Conservation (phyloP, 2,888 invertebrate genomes). For the Pelosia muscerda region DNA sequence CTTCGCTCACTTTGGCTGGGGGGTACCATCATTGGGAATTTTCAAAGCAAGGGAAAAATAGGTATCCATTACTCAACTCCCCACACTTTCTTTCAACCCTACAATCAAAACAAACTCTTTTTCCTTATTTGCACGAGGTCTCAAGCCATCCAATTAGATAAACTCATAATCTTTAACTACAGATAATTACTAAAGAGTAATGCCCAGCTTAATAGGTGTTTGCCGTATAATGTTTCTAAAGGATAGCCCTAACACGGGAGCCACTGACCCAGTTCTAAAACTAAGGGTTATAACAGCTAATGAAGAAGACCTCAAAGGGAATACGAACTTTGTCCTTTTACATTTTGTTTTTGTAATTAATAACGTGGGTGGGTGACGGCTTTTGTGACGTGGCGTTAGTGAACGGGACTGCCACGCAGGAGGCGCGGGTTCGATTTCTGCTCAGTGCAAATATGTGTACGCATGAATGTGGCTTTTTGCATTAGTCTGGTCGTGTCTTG, state of each 20-base stretch:
- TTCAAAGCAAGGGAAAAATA: neutral
- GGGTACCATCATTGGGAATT: too few species aligned
- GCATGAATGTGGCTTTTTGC: too few species aligned
- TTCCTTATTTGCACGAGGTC: neutral
- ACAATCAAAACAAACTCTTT: neutral
- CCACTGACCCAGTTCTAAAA: constrained; percentile 9
- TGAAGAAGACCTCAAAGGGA: constrained; percentile 4
- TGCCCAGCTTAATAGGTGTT: constrained; percentile 6
- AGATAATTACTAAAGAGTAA: neutral
- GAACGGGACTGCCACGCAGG: too few species aligned
- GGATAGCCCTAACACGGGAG: neutral
- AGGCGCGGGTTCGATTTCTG: too few species aligned
- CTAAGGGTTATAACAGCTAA: neutral
- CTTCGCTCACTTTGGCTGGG: too few species aligned
- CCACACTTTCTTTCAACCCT: neutral
- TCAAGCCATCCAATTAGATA: constrained; percentile 2
- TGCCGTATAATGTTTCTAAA: constrained; percentile 8
- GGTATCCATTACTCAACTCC: neutral
- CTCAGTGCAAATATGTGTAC: too few species aligned
- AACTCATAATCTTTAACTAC: constrained; percentile 1
- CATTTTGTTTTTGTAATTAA: neutral
- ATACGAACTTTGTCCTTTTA: neutral
- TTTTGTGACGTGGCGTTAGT: too few species aligned
- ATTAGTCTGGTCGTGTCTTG: too few species aligned
- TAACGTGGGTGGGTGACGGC: too few species aligned